Evolutionary conservation across 2,113 vertebrate genomes (phyloP).

Genomic region (Leptocoma aspasia): DNA sequence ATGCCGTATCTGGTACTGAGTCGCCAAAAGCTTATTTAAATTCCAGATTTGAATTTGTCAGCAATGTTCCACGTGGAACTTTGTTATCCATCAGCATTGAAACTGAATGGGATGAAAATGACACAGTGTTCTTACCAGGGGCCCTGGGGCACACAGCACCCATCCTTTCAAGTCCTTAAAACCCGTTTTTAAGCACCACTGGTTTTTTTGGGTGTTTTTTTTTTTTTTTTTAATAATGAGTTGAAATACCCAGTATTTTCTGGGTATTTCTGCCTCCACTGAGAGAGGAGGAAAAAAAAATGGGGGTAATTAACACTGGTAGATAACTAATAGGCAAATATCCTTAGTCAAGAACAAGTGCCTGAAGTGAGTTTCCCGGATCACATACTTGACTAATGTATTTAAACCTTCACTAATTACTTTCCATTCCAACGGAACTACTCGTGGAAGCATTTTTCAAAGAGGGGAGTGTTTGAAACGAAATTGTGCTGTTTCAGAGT

Average conservation of each 20-base stretch:
- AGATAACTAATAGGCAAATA: neutral
- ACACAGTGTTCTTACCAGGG: neutral
- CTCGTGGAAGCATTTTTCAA: fast-evolving
- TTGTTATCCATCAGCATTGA: neutral
- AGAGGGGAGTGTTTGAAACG: neutral
- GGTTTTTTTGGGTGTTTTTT: fast-evolving
- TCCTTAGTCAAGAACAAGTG: too few species aligned
- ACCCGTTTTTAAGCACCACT: neutral
- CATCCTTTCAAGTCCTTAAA: neutral
- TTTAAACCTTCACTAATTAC: neutral
- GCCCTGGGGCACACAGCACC: neutral
- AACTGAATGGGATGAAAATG: neutral
- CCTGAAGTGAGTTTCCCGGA: neutral
- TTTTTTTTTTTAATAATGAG: neutral
- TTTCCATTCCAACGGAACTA: neutral
- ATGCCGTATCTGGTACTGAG: neutral
- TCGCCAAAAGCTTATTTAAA: conserved; percentile 19
- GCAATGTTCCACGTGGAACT: neutral
- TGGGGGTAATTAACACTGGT: neutral
- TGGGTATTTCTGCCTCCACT: neutral
- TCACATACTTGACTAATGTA: neutral
- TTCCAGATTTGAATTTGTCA: neutral
- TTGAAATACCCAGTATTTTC: neutral
- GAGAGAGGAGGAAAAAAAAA: neutral
- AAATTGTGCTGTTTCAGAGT: neutral